phyloP scores from a whole-genome alignment of 2,888 invertebrate genomes.

The Orchesella flavescens region DNA sequence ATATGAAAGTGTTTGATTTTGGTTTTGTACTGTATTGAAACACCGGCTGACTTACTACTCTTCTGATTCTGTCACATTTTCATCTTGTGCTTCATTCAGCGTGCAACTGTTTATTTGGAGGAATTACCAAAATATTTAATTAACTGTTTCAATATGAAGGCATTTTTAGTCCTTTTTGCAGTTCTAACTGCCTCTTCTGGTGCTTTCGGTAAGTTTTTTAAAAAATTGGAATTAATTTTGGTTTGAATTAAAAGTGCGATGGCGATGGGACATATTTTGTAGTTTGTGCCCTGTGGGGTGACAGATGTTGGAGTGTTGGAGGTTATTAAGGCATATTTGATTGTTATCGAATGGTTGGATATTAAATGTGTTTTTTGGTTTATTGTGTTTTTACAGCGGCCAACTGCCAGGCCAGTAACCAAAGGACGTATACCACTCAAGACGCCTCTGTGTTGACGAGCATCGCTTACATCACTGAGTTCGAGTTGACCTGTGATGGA shows the following conservation, averaged over 20 bases:
- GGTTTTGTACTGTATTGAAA: background rate
- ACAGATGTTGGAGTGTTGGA: constrained; percentile 11
- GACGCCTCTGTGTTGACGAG: constrained; percentile 93
- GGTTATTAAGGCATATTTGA: background rate
- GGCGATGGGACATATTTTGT: no score
- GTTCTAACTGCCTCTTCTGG: constrained; percentile 30
- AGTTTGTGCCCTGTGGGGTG: no score
- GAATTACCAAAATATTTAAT: background rate
- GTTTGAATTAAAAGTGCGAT: no score
- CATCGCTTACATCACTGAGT: constrained; percentile 93
- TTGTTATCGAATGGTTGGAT: no score
- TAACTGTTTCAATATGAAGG: constrained; percentile 16
- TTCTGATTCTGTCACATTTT: background rate
- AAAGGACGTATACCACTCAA: constrained; percentile 90
- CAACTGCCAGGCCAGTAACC: constrained; percentile 77
- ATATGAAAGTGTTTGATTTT: background rate
- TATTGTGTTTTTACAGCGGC: constrained; percentile 6
- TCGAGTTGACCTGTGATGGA: constrained; percentile 83
- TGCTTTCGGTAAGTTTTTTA: constrained; percentile 26
- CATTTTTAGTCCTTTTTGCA: constrained; percentile 15
- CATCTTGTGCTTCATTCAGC: background rate
- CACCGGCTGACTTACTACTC: constrained; percentile 34
- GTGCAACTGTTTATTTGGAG: background rate
- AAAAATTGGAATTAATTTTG: background rate
- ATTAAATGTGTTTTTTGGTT: no score